A percentile compares a stretch with the other conserved stretches of the same genome.
These are phyloP conservation scores for Mellilla xanthometata DNA, from an alignment of 2,888 invertebrate genomes.

Conservation along the genomic window DNA sequence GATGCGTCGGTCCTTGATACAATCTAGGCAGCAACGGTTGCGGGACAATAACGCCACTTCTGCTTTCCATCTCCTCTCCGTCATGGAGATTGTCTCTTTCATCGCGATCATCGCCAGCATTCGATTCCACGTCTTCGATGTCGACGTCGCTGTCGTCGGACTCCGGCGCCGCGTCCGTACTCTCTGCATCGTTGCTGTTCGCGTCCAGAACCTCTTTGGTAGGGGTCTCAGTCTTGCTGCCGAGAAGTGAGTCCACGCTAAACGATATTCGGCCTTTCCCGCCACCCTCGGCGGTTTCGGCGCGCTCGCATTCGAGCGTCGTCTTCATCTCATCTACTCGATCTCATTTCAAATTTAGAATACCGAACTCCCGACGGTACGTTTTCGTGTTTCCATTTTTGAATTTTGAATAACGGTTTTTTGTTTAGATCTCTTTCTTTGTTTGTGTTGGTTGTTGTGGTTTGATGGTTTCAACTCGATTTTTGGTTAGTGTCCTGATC, in stretches of 20 bases:
- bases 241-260: slow-evolving; percentile 86
- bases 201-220: slow-evolving; percentile 56
- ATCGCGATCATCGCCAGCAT: slow-evolving; percentile 65
- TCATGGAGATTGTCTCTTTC: slow-evolving; percentile 67
- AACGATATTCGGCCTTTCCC: slow-evolving; percentile 87
- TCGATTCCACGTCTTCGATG: slow-evolving; percentile 73
- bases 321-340: slow-evolving; percentile 80
- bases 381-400: slow-evolving; percentile 30
- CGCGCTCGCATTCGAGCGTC: slow-evolving; percentile 77
- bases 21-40: slow-evolving; percentile 86
- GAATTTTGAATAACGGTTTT: background rate
- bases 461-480: slow-evolving; percentile 15
- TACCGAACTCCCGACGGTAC: slow-evolving; percentile 26
- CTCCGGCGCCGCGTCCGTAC: slow-evolving; percentile 60
- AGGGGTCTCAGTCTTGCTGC: slow-evolving; percentile 57
- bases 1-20: slow-evolving; percentile 78
- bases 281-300: slow-evolving; percentile 74
- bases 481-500: background rate
- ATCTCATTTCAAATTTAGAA: slow-evolving; percentile 53
- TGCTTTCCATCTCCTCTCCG: slow-evolving; percentile 68
- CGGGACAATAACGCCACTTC: slow-evolving; percentile 85
- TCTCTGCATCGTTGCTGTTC: slow-evolving; percentile 68
- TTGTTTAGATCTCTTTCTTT: too few species aligned
- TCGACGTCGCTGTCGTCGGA: slow-evolving; percentile 78
- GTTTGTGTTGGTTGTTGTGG: too few species aligned